phyloP scores from a whole-genome alignment of 2,113 vertebrate species.

The Varanus komodoensis region DNA sequence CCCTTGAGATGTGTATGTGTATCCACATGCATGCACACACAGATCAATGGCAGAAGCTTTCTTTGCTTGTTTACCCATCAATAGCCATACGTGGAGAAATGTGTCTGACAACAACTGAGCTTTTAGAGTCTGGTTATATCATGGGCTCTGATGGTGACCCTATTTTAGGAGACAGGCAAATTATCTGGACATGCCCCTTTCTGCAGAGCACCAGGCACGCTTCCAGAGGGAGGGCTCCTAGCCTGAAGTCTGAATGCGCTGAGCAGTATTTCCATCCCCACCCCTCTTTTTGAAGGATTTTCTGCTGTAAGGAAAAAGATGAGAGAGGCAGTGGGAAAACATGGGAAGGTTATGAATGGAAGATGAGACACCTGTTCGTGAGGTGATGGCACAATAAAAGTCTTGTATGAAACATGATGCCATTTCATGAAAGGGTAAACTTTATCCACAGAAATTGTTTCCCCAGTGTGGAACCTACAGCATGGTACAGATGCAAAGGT shows the following conservation, averaged over 20 bases:
- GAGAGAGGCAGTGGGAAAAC: too few species aligned
- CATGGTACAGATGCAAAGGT: not conserved
- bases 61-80: not conserved
- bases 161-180: not conserved
- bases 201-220: not conserved
- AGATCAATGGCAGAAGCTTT: not conserved
- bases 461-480: not conserved
- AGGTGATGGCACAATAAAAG: too few species aligned
- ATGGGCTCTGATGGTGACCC: not conserved
- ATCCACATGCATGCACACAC: not conserved
- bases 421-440: not conserved
- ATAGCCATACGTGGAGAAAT: constrained; percentile 1
- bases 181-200: not conserved
- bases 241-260: too few species aligned
- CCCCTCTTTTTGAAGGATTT: too few species aligned
- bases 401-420: not conserved
- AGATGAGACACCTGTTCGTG: too few species aligned
- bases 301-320: too few species aligned
- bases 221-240: too few species aligned
- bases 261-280: too few species aligned
- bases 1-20: not conserved
- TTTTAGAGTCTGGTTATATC: not conserved
- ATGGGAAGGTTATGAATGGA: too few species aligned
- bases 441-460: not conserved
- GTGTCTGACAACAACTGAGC: not conserved